A percentile compares a stretch with the other conserved stretches of the same genome.
These are phyloP conservation scores for Icerya purchasi DNA, from an alignment of 2,888 invertebrate genomes.

Conservation along the genomic window DNA sequence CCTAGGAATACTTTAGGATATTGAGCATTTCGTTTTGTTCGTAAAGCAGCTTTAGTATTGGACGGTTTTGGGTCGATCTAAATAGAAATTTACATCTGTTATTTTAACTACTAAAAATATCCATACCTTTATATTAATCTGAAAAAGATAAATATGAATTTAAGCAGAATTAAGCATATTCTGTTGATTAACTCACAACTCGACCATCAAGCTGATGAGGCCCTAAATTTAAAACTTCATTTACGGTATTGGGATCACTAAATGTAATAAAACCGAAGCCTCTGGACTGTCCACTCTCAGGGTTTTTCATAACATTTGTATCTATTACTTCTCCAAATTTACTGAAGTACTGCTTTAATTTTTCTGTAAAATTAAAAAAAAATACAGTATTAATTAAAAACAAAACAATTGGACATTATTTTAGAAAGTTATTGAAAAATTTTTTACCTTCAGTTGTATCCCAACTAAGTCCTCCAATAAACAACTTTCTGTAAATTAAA, in stretches of 20 bases:
- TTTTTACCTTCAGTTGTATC: conserved; percentile 11
- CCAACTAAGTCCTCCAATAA: conserved; percentile 11
- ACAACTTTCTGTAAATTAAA: conserved; percentile 6
- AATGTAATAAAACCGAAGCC: conserved; percentile 11
- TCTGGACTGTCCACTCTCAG: conserved; percentile 8
- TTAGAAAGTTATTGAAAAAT: too few relatives aligned
- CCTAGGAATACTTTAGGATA: conserved; percentile 11
- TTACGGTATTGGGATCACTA: conserved; percentile 6
- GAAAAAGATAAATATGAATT: conserved; percentile 13
- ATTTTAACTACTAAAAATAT: too few relatives aligned
- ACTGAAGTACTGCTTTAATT: conserved; percentile 9
- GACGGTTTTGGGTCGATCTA: conserved; percentile 12
- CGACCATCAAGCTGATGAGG: conserved; percentile 9
- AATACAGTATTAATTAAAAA: too few relatives aligned
- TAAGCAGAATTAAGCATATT: background rate
- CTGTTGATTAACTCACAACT: background rate
- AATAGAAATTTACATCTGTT: too few relatives aligned
- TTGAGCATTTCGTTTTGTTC: conserved; percentile 9
- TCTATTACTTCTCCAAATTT: conserved; percentile 10
- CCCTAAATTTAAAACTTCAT: conserved; percentile 7
- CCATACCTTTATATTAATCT: background rate
- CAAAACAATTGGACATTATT: too few relatives aligned
- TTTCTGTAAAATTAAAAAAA: conserved; percentile 2
- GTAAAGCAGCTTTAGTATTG: conserved; percentile 9
- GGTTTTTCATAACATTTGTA: conserved; percentile 10